Conservation (phyloP, 2,888 invertebrate species). For the Polyommatus iphigenia region DNA sequence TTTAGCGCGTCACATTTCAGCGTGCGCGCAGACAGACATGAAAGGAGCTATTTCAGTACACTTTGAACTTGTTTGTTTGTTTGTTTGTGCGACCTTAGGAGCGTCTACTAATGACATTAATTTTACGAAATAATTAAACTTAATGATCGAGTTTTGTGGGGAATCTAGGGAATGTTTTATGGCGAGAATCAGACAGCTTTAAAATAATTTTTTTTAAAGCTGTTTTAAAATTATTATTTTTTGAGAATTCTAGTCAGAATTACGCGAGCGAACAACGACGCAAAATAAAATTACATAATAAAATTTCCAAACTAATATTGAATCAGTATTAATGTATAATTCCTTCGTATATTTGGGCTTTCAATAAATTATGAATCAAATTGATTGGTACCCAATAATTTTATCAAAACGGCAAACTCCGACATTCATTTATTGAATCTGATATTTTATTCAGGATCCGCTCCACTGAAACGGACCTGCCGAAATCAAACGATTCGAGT, state of each 20-base stretch:
- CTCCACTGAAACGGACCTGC: conserved; percentile 24
- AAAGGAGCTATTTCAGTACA: conserved; percentile 77
- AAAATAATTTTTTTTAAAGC: too few relatives aligned
- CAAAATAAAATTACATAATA: too few relatives aligned
- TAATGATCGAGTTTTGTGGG: not conserved
- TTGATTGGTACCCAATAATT: not conserved
- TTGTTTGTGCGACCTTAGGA: conserved; percentile 72
- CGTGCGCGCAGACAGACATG: conserved; percentile 58
- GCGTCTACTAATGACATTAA: conserved; percentile 36
- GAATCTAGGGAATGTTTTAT: not conserved
- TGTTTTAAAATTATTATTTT: too few relatives aligned
- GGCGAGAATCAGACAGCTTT: too few relatives aligned
- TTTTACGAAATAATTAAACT: conserved; percentile 13
- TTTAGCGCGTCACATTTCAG: conserved; percentile 43
- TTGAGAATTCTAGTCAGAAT: too few relatives aligned
- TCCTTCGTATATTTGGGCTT: not conserved
- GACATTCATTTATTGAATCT: conserved; percentile 2
- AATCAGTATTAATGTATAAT: too few relatives aligned
- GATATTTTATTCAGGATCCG: conserved; percentile 21
- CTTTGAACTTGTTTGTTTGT: conserved; percentile 74
- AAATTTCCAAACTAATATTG: too few relatives aligned
- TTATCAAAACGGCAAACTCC: not conserved
- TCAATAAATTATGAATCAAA: not conserved
- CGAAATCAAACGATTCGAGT: conserved; percentile 32
- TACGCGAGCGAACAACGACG: too few relatives aligned